Evolutionary conservation across 64 coral and sea anemone species (phyloP).

Genomic region (Stylophora pistillata): DNA sequence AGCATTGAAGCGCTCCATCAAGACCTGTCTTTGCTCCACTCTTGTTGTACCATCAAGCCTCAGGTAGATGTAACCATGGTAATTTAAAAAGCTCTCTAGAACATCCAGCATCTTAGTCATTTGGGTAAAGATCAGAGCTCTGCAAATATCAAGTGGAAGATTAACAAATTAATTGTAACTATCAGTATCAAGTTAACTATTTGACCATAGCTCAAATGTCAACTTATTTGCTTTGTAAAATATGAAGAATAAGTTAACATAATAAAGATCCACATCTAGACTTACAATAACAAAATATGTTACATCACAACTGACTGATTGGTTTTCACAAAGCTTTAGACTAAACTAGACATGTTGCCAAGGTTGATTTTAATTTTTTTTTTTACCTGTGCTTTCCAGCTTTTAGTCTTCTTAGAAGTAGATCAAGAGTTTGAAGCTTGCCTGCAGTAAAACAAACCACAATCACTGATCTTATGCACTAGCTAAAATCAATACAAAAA

Average conservation of each 20-base stretch:
- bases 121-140: conserved; percentile 95
- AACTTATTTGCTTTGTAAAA: too few species aligned
- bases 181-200: background rate
- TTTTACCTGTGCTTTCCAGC: conserved; percentile 91
- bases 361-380: background rate
- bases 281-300: too few species aligned
- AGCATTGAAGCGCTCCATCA: conserved; percentile 97
- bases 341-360: background rate
- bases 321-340: too few species aligned
- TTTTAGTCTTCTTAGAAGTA: conserved; percentile 87
- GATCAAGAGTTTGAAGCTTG: conserved; percentile 93
- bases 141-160: conserved; percentile 5
- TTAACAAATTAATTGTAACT: too few species aligned
- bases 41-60: conserved; percentile 95
- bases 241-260: too few species aligned
- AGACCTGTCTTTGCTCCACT: conserved; percentile 98
- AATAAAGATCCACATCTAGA: too few species aligned
- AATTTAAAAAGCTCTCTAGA: conserved; percentile 90
- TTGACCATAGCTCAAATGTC: too few species aligned
- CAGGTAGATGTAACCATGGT: conserved; percentile 94
- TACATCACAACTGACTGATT: too few species aligned
- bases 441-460: conserved; percentile 39
- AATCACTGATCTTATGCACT: background rate
- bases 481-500: too few species aligned
- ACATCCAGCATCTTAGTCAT: conserved; percentile 99